Evolutionary conservation across 2,797 vertebrate species (phyloP).

Genomic region (Chrysocyon brachyurus): DNA sequence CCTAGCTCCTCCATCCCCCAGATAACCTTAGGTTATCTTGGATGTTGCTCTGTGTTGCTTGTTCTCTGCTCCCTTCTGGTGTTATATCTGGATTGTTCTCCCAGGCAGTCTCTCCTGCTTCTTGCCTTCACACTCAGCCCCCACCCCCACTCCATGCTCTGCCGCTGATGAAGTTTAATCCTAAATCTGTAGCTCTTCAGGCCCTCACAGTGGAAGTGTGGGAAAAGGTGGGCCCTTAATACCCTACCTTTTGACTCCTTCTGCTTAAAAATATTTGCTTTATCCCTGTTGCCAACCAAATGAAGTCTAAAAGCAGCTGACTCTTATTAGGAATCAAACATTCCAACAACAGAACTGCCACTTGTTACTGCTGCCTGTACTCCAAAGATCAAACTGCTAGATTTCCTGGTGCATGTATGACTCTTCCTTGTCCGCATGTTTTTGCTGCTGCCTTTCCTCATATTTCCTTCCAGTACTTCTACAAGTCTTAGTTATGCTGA

Average conservation of each 20-base stretch:
- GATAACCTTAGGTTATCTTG: neutral
- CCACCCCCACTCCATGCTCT: neutral
- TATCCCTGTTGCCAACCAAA: neutral
- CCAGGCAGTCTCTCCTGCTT: neutral
- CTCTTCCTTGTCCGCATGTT: neutral
- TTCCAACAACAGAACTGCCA: neutral
- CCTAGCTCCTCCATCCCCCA: neutral
- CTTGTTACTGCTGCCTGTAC: neutral
- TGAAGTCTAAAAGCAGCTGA: neutral
- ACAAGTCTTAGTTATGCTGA: neutral
- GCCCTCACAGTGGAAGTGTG: no score
- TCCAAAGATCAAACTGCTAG: neutral
- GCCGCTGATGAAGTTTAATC: neutral
- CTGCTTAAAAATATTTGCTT: neutral
- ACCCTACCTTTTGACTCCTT: neutral
- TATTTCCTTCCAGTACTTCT: neutral
- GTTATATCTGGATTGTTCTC: neutral
- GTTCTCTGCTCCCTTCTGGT: neutral
- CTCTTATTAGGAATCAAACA: neutral
- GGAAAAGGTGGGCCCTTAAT: neutral
- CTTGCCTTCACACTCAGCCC: neutral
- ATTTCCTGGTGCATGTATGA: neutral
- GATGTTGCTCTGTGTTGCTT: neutral
- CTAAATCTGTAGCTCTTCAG: neutral
- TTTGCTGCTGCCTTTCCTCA: neutral